Evolutionary conservation across 2,888 invertebrate genomes (phyloP), one percentile per base, ranked within the genome.

Genomic region (Microctonus aethiopoides): DNA sequence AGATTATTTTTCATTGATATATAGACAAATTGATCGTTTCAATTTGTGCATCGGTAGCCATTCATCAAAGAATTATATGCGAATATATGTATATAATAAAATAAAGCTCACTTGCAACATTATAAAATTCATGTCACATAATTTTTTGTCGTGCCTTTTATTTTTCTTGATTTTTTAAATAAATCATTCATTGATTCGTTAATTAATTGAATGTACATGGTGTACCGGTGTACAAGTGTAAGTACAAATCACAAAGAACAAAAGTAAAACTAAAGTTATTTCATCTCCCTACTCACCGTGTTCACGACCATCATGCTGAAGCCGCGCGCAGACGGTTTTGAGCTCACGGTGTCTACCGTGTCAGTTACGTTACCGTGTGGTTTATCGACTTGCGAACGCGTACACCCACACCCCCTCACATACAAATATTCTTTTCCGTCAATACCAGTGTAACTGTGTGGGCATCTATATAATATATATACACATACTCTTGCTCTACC

Each of bases 221-320:
- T 7, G 29, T 7, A 29, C 29, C 5, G 29, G 3, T 29, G 4
- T 7, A 29, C 29, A 29, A 29, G 16, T 6, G 7, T 16, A 20
- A 20, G 46, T n/a, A 46, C 46, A n/a, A 16, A 46, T 7, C 34
- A 29, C 34, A 41, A 16, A 29, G 11, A 34, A 10, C 20, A 32
- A 22, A 34, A 20, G 10, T 26, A 20, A 32, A 20, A 36, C 22
- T 54, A 74, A 67, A 71, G 74, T 16, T 46, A 46, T 46, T 77
- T 22, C 41, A 59, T 61, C 56, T 34, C 32, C 64, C 36, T 64
- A 79, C 80, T 79, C 79, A 81, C 80, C 81, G 78, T 74, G 7
- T 7, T 80, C 78, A 83, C 81, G 83, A 83, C 80, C 77, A 83
- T 81, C 83, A 83, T 84, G 81, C 81, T 83, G 82, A 78, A 80